Evolutionary conservation across 2,113 vertebrate genomes (phyloP).

Genomic region (pig (Sus scrofa)): T2T-Sscrofa CM000819.6:62459001-62459500

Average conservation of each 20-base stretch:
- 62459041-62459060: not conserved
- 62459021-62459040: not conserved
- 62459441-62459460: not conserved
- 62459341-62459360: not conserved
- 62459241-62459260: not conserved
- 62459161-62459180: not conserved
- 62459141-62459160: not conserved
- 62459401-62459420: not conserved
- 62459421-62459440: not conserved
- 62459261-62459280: not conserved
- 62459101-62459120: not conserved
- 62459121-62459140: not conserved
- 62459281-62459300: not conserved
- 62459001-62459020: not conserved
- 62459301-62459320: not conserved
- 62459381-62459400: not conserved
- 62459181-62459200: not conserved
- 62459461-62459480: not conserved
- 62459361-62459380: not conserved
- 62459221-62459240: not conserved
- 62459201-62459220: not conserved
- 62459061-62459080: not conserved
- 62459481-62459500: not conserved
- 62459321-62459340: not conserved
- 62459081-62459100: not conserved